A percentile compares a stretch with the other conserved stretches of the same genome.
Conservation (phyloP, 2,797 vertebrate genomes). For the Anisognathus igniventris region DNA sequence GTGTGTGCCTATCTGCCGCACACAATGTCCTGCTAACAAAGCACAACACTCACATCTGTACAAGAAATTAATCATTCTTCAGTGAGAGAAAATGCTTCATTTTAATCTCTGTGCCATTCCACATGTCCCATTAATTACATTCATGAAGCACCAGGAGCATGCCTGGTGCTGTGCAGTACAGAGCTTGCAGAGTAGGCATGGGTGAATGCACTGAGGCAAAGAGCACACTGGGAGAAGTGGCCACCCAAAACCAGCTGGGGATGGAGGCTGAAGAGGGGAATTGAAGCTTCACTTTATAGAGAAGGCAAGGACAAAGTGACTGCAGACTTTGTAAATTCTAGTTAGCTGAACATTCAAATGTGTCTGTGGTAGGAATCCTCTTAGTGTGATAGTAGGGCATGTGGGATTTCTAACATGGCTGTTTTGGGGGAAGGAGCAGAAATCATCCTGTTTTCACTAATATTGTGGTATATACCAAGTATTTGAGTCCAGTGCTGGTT, state of each 20-base stretch:
- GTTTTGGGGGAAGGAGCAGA: not conserved
- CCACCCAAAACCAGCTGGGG: not conserved
- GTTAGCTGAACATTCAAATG: not conserved
- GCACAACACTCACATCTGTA: slow-evolving; percentile 11
- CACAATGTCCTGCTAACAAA: not conserved
- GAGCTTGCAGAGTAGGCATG: not conserved
- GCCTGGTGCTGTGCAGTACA: not conserved
- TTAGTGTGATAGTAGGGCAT: not conserved
- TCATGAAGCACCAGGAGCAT: not conserved
- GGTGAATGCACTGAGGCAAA: not conserved
- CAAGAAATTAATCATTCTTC: slow-evolving; percentile 33
- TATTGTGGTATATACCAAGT: not conserved
- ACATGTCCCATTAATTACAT: not conserved
- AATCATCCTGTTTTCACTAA: not conserved
- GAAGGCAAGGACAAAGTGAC: not conserved
- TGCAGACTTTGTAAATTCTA: not conserved
- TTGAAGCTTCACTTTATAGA: not conserved
- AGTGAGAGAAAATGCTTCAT: slow-evolving; percentile 10
- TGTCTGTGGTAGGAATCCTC: not conserved
- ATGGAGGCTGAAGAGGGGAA: not conserved
- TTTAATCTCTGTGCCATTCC: not conserved
- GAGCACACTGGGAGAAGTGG: fast-evolving
- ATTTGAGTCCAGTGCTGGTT: not conserved
- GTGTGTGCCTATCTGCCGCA: not conserved
- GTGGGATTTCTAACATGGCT: not conserved